Percentiles rank a stretch among this genome's conserved stretches.
These are phyloP conservation scores for Poecilia velifera DNA, from an alignment of 2,797 vertebrate species.

Conservation along the genomic window DNA sequence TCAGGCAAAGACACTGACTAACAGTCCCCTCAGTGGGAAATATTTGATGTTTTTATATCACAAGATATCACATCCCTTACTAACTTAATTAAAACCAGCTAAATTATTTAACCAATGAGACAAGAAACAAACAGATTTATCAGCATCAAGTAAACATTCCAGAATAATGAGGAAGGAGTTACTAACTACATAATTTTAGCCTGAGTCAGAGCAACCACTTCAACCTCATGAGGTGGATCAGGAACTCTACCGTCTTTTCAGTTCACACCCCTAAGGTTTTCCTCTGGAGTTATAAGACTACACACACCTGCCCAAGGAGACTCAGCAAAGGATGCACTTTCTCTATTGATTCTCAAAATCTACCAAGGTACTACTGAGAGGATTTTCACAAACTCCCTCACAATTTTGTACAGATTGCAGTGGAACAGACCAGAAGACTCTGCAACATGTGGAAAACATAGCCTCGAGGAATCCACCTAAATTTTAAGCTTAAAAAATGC, in stretches of 20 bases:
- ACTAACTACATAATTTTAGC: background rate
- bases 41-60: no score
- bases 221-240: background rate
- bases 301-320: background rate
- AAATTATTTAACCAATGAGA: background rate
- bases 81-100: background rate
- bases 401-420: background rate
- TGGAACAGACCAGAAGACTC: background rate
- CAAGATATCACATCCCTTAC: background rate
- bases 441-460: background rate
- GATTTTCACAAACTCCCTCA: background rate
- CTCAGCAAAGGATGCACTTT: background rate
- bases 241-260: background rate
- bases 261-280: background rate
- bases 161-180: background rate
- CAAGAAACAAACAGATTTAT: background rate
- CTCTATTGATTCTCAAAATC: background rate
- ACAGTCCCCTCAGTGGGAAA: no score
- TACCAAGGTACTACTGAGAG: background rate
- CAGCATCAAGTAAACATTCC: background rate
- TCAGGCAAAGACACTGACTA: no score
- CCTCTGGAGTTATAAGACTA: background rate
- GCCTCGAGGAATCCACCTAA: no score
- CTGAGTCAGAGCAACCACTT: background rate
- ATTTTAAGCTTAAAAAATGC: background rate